These are phyloP conservation scores for Gopherus flavomarginatus DNA, from an alignment of 2,113 vertebrate species.

Conservation along the genomic window DNA sequence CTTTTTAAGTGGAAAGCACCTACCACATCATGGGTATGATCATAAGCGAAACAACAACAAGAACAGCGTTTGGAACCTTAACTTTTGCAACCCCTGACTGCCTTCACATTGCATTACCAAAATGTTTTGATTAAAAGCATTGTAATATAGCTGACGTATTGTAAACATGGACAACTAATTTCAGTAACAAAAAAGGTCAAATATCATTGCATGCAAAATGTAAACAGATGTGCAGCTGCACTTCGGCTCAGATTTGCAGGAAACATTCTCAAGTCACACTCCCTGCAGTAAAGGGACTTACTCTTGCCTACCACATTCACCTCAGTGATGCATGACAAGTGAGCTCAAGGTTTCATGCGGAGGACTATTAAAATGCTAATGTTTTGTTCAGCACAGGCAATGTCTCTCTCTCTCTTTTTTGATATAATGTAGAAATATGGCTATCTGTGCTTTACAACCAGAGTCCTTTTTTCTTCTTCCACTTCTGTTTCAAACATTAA, in stretches of 20 bases:
- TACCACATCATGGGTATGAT: not conserved
- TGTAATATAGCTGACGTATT: not conserved
- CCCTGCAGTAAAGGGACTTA: not conserved
- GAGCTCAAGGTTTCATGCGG: not conserved
- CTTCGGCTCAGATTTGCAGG: not conserved
- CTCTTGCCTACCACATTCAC: not conserved
- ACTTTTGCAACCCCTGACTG: not conserved
- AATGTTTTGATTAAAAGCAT: not conserved
- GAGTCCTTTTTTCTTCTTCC: not conserved
- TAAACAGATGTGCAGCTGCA: not conserved
- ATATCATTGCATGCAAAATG: not conserved
- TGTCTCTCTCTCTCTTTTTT: not conserved
- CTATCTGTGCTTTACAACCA: not conserved
- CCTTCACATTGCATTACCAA: not conserved
- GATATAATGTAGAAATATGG: not conserved
- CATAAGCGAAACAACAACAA: not conserved
- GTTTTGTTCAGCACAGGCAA: not conserved
- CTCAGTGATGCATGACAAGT: not conserved
- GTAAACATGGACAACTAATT: not conserved
- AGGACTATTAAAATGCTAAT: not conserved
- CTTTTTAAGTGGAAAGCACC: not conserved
- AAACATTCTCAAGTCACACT: not conserved
- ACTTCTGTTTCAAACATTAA: not conserved
- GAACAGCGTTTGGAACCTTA: not conserved
- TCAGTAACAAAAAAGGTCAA: not conserved